These are phyloP conservation scores for Tethya wilhelma DNA, from an alignment of 37 sponge, comb jelly and placozoan genomes.

Conservation along the genomic window DNA sequence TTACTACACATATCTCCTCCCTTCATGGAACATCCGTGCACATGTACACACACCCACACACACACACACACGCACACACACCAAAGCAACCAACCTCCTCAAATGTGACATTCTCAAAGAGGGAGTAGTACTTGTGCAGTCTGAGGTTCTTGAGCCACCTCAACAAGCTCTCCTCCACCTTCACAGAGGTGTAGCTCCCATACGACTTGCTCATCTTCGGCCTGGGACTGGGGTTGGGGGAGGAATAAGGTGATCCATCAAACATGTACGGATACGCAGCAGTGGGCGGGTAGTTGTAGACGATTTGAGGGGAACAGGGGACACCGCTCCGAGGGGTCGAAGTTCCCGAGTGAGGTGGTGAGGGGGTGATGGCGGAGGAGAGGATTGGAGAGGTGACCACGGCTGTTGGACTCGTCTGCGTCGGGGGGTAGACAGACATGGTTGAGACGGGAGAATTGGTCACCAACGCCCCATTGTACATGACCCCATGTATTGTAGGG, in stretches of 20 bases:
- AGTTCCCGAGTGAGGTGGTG: constrained; percentile 21
- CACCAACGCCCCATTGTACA: background rate
- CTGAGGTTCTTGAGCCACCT: constrained; percentile 75
- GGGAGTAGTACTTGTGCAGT: constrained; percentile 71
- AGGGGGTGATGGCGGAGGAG: background rate
- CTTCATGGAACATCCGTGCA: too few species aligned
- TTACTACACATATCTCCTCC: too few species aligned
- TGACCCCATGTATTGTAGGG: too few species aligned
- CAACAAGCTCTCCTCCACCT: constrained; percentile 50
- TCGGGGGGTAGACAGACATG: background rate
- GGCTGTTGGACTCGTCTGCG: constrained; percentile 9
- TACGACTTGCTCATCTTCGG: background rate
- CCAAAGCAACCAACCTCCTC: constrained; percentile 60
- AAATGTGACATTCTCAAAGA: constrained; percentile 66
- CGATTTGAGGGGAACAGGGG: background rate
- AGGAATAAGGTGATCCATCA: constrained; percentile 36
- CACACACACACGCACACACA: background rate
- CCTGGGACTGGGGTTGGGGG: constrained; percentile 44
- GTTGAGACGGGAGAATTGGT: background rate
- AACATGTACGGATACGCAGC: background rate
- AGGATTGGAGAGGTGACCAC: constrained; percentile 2
- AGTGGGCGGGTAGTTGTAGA: background rate
- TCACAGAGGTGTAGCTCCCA: constrained; percentile 32
- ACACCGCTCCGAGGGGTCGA: constrained; percentile 14
- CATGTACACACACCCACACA: background rate